Conservation (phyloP, 2,888 invertebrate genomes). For the Ariolimax columbianus region DNA sequence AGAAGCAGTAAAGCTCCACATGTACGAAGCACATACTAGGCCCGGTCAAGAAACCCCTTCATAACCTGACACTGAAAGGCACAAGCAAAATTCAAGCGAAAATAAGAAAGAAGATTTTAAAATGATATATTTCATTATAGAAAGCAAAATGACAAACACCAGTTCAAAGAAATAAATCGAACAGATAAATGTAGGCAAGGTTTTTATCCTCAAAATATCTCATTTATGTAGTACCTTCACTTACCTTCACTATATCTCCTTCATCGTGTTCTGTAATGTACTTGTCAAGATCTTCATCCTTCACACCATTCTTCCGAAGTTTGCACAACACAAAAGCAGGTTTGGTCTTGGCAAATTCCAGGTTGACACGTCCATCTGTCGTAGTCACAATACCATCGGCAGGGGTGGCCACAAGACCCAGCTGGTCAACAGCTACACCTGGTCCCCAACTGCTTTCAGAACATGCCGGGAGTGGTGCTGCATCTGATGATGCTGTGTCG, state of each 20-base stretch:
- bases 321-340: slow-evolving; percentile 82
- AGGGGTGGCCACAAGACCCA: slow-evolving; percentile 75
- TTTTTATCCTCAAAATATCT: not conserved
- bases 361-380: slow-evolving; percentile 67
- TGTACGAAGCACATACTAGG: too few species aligned
- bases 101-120: too few species aligned
- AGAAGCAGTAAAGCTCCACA: too few species aligned
- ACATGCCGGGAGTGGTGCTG: slow-evolving; percentile 75
- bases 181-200: too few species aligned
- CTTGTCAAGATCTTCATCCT: slow-evolving; percentile 74
- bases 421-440: slow-evolving; percentile 76
- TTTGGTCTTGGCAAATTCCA: slow-evolving; percentile 88
- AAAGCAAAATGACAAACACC: too few species aligned
- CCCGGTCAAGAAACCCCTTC: too few species aligned
- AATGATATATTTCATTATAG: too few species aligned
- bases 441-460: slow-evolving; percentile 79
- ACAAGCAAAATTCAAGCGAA: too few species aligned
- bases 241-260: slow-evolving; percentile 66
- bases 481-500: slow-evolving; percentile 73
- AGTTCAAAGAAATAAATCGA: too few species aligned
- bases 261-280: slow-evolving; percentile 73
- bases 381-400: slow-evolving; percentile 66
- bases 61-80: too few species aligned
- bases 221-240: not conserved
- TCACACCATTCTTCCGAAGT: slow-evolving; percentile 75